A percentile compares a stretch with the other conserved stretches of the same genome.
These are phyloP conservation scores for Drosophila borealis DNA, from an alignment of 2,888 invertebrate genomes.

Conservation along the genomic window DNA sequence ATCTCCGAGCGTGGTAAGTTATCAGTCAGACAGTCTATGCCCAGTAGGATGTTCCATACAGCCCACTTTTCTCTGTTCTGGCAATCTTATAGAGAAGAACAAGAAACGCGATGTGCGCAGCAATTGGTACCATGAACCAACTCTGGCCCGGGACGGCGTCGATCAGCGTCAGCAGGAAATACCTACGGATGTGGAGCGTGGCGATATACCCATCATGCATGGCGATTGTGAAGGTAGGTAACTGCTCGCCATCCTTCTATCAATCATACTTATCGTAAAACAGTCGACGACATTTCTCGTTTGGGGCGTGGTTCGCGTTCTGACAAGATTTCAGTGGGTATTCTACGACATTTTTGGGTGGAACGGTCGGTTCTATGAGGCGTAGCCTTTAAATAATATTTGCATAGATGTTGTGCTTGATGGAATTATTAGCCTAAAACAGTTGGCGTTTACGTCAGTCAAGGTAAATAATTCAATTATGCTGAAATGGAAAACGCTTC, in stretches of 20 bases:
- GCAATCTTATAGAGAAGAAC: constrained; percentile 81
- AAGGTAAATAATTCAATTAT: constrained; percentile 70
- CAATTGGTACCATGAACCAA: constrained; percentile 82
- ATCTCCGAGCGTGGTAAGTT: constrained; percentile 83
- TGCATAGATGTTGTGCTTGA: constrained; percentile 48
- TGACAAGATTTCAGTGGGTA: constrained; percentile 46
- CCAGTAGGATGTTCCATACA: constrained; percentile 42
- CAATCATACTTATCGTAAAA: constrained; percentile 49
- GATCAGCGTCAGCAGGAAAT: constrained; percentile 81
- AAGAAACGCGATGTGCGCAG: constrained; percentile 85
- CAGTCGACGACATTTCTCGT: constrained; percentile 51
- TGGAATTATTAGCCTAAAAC: constrained; percentile 53
- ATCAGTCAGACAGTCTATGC: constrained; percentile 18
- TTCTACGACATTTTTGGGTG: constrained; percentile 34
- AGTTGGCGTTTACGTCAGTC: constrained; percentile 67
- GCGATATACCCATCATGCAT: constrained; percentile 89
- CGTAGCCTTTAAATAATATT: constrained; percentile 39
- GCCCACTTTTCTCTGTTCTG: constrained; percentile 38
- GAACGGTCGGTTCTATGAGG: constrained; percentile 43
- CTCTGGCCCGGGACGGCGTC: constrained; percentile 75
- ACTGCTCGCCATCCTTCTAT: constrained; percentile 21
- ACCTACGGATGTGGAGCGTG: constrained; percentile 86
- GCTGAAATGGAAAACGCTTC: constrained; percentile 11
- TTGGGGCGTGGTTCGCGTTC: constrained; percentile 44
- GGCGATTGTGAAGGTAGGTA: constrained; percentile 87